Percentiles rank a stretch among this genome's conserved stretches.
Conservation (phyloP, 2,797 vertebrate species). For the Chaetodon trifasciatus region DNA sequence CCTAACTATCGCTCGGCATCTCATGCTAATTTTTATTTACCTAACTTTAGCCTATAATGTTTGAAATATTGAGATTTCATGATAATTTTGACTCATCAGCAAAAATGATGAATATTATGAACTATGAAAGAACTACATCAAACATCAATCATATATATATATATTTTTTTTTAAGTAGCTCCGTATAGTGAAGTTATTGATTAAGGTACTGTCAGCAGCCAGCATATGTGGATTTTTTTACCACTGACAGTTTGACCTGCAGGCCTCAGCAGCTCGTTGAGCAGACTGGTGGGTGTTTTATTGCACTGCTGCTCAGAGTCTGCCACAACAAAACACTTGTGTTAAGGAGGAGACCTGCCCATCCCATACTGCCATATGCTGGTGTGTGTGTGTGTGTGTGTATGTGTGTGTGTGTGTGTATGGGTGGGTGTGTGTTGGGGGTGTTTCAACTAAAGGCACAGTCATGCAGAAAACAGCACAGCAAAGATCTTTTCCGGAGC, state of each 20-base stretch:
- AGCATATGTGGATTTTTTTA: slow-evolving; percentile 13
- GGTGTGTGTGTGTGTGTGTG: slow-evolving; percentile 33
- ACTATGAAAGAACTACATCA: not conserved
- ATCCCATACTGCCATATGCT: slow-evolving; percentile 70
- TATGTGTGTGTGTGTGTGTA: slow-evolving; percentile 31
- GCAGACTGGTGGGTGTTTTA: slow-evolving; percentile 71
- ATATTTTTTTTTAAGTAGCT: not conserved
- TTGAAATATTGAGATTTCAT: not conserved
- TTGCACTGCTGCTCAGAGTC: slow-evolving; percentile 63
- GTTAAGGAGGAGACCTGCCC: slow-evolving; percentile 62
- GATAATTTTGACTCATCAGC: not conserved
- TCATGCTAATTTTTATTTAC: not conserved
- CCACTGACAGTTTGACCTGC: slow-evolving; percentile 51
- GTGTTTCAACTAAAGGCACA: slow-evolving; percentile 73
- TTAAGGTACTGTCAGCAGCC: slow-evolving; percentile 8
- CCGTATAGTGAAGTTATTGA: slow-evolving; percentile 1
- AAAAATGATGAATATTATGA: not conserved
- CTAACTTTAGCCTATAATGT: no score
- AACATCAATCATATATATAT: not conserved
- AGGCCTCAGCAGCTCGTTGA: slow-evolving; percentile 41
- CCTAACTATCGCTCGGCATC: not conserved
- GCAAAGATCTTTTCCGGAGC: slow-evolving; percentile 74
- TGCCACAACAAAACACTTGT: slow-evolving; percentile 73
- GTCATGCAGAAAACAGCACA: slow-evolving; percentile 83
- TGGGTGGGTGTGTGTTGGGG: slow-evolving; percentile 31